Percentiles rank a stretch among this genome's conserved stretches.
Conservation (phyloP, 2,113 vertebrate species). For the Ia io region DNA sequence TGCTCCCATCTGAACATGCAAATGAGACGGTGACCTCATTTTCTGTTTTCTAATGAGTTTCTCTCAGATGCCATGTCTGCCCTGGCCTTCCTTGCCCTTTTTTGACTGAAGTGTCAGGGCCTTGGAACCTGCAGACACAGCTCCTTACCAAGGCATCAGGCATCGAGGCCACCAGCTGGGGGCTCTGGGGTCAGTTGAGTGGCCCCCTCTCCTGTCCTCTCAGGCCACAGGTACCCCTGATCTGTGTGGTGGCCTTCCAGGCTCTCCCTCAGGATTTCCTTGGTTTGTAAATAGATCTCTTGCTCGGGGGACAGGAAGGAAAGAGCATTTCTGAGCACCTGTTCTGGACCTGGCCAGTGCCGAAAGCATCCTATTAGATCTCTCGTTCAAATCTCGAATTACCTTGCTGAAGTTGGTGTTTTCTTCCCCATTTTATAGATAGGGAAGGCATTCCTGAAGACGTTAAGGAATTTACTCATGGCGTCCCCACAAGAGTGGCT, state of each 20-base stretch:
- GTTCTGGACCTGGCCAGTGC: background rate
- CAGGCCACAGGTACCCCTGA: background rate
- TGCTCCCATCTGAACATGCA: background rate
- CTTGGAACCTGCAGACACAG: background rate
- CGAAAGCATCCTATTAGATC: background rate
- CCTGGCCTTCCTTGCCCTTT: background rate
- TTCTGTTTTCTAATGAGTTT: background rate
- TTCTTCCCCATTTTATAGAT: background rate
- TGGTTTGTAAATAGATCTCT: background rate
- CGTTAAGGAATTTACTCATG: background rate
- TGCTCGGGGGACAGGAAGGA: background rate
- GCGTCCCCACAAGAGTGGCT: background rate
- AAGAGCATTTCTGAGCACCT: background rate
- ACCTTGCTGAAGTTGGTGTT: background rate
- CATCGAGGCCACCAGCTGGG: background rate
- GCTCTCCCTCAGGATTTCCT: background rate
- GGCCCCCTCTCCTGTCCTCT: no score
- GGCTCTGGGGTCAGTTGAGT: background rate
- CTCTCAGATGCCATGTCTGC: background rate
- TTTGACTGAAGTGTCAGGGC: background rate
- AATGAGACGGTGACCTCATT: slow-evolving; percentile 47
- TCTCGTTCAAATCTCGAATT: background rate
- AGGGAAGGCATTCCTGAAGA: background rate
- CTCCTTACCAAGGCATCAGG: background rate
- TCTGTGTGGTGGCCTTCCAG: background rate